Evolutionary conservation across 2,797 vertebrate species (phyloP).

Genomic region (Saxicola maurus): DNA sequence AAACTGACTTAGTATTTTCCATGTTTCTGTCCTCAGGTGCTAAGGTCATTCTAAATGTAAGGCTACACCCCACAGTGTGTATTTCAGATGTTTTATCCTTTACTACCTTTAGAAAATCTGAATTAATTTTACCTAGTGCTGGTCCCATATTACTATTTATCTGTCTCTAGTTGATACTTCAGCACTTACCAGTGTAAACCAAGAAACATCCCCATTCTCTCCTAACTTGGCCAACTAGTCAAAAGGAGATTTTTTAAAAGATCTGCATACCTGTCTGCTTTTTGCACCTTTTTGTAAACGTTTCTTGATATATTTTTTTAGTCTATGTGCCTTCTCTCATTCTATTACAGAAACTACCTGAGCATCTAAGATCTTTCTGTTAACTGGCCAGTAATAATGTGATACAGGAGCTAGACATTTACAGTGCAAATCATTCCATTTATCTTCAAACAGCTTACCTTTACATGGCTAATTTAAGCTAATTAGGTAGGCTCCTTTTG

Average conservation of each 20-base stretch:
- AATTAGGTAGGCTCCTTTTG: conserved; percentile 40
- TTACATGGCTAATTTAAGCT: conserved; percentile 49
- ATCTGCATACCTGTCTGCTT: not conserved
- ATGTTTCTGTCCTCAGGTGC: not conserved
- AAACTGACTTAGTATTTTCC: not conserved
- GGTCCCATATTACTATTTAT: not conserved
- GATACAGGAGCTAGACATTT: conserved; percentile 11
- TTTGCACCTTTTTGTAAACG: not conserved
- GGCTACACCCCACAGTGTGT: not conserved
- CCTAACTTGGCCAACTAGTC: not conserved
- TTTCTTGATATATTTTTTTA: not conserved
- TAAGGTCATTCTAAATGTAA: not conserved
- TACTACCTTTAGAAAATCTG: not conserved
- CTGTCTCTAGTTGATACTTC: not conserved
- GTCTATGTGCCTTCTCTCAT: not conserved
- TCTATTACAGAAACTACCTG: not conserved
- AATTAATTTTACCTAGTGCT: not conserved
- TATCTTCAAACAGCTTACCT: conserved; percentile 44
- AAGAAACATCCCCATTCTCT: not conserved
- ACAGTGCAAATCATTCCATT: conserved; percentile 26
- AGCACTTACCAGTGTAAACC: not conserved
- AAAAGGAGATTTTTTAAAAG: not conserved
- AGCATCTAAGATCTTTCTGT: not conserved
- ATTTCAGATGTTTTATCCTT: not conserved
- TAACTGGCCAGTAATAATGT: conserved; percentile 34